Conservation (phyloP, 23 tunicate genomes). For the Oikopleura dioica region DNA sequence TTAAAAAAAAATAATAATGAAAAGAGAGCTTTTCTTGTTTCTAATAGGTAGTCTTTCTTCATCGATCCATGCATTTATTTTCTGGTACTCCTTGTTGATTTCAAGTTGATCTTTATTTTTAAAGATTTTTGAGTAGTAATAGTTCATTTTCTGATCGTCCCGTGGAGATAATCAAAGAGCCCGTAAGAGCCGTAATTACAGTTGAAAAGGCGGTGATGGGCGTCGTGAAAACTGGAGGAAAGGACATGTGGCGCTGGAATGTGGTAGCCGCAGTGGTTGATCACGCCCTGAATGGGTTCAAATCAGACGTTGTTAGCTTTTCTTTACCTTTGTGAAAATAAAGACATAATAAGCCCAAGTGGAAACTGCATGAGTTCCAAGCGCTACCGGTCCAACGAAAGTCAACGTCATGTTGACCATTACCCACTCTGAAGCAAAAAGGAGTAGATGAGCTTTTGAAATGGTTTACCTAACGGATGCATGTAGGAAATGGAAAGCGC, state of each 20-base stretch:
- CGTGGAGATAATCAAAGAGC: neutral
- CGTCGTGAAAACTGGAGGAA: neutral
- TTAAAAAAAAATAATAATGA: too few species aligned
- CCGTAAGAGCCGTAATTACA: neutral
- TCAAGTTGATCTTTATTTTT: too few species aligned
- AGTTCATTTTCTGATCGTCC: too few species aligned
- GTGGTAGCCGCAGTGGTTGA: neutral
- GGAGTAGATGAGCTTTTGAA: too few species aligned
- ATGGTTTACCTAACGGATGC: constrained; percentile 7
- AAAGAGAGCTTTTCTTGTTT: too few species aligned
- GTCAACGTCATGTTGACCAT: neutral
- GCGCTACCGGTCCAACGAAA: neutral
- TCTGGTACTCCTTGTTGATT: too few species aligned
- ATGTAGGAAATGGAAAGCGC: neutral
- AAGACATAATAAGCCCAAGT: neutral
- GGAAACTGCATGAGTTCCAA: neutral
- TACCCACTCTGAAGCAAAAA: too few species aligned
- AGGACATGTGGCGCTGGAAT: neutral
- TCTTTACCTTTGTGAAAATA: neutral
- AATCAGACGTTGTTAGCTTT: too few species aligned
- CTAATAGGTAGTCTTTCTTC: too few species aligned
- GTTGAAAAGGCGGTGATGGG: neutral
- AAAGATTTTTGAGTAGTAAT: too few species aligned
- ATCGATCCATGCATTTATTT: too few species aligned
- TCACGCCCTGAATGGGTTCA: too few species aligned